Evolutionary conservation across 2,797 vertebrate species (phyloP), one percentile per base, ranked within the genome.

Genomic region (Huso huso): DNA sequence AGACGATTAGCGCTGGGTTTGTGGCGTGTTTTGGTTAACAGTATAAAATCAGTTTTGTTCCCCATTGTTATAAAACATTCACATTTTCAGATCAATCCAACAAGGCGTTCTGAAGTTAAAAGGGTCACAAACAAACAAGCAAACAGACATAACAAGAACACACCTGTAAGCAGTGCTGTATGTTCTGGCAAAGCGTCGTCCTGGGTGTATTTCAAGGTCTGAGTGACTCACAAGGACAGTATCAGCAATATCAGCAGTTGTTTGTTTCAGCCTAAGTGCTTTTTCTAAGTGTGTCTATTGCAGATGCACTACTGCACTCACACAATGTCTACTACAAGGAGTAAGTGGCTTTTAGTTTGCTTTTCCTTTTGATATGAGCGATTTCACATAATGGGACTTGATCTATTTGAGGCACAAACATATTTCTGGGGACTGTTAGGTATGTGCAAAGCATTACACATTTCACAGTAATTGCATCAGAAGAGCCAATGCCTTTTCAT

Each of bases 291-390:
- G 59, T 65, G 10, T 53, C 37, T 51, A 49, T 37, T n/a, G n/a
- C 49, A 57, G 10, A 15, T 18, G 57, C 52, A 55, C 53, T 52
- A 62, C 4, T 49, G 66, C 18, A 48, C 48, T 11, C 59, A 18
- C 63, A 55, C 60, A 51, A 50, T 10, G 55, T 50, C 3, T 6
- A 1, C 11, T 49, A 8, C 11, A 11, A n/a, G 18, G 18, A 18
- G 51, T 53, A 49, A 10, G 23, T 13, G 55, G 18, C 12, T 52
- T 52, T 48, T 60, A 6, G 15, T 15, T 69, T 52, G 12, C 11
- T 64, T 48, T 11, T n/a, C 63, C 49, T 51, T 69, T 62, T 65
- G 48, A 62, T 69, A 49, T 49, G 13, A 6, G 49, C 51, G 60
- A 49, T 52, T 51, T 60, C 15, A 7, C 6, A 15, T 48, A 58